Evolutionary conservation across 2,113 vertebrate species (phyloP).

Genomic region (Sebastes fasciatus): DNA sequence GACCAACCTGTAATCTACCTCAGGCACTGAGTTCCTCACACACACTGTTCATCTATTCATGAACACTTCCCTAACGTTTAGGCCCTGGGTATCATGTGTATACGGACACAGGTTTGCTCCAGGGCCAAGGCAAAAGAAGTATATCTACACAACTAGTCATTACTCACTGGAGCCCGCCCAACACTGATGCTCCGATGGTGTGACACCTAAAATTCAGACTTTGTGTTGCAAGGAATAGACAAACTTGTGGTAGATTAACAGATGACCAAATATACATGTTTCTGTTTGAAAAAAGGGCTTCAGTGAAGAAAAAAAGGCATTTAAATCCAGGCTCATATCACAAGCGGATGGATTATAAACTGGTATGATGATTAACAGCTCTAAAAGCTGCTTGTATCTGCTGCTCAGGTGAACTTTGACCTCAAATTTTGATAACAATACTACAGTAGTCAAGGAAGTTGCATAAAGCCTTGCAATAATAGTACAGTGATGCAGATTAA

Average conservation of each 20-base stretch:
- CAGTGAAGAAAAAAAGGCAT: neutral
- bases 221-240: neutral
- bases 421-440: slow-evolving; percentile 33
- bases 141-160: neutral
- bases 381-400: slow-evolving; percentile 39
- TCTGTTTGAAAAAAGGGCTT: neutral
- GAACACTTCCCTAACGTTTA: slow-evolving; percentile 4
- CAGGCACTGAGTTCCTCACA: neutral
- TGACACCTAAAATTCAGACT: neutral
- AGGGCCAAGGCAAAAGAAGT: neutral
- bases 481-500: neutral
- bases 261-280: neutral
- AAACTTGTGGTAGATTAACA: neutral
- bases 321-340: neutral
- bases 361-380: slow-evolving; percentile 65
- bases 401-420: slow-evolving; percentile 61
- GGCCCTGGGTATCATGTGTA: neutral
- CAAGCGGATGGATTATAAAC: slow-evolving; percentile 33
- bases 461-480: neutral
- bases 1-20: neutral
- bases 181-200: neutral
- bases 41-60: slow-evolving; percentile 35
- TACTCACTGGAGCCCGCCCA: neutral
- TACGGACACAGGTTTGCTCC: neutral
- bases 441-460: neutral